These are phyloP conservation scores for Campylomormyrus numenius DNA, from an alignment of 2,113 vertebrate genomes.

Conservation along the genomic window DNA sequence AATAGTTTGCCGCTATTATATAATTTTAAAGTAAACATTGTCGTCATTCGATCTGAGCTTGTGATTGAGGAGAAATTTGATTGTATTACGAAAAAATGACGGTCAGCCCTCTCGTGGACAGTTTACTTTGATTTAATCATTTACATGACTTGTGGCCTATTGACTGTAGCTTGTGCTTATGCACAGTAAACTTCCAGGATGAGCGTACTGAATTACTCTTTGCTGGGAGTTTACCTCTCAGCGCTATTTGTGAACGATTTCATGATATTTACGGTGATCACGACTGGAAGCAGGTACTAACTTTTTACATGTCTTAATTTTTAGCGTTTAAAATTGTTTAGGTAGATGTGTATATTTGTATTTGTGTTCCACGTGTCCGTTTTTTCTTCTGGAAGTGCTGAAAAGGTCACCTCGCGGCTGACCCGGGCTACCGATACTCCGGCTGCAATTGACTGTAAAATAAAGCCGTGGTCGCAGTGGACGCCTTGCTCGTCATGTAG, in stretches of 20 bases:
- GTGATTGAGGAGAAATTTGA: neutral
- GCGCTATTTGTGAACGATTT: constrained; percentile 19
- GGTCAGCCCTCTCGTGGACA: constrained; percentile 13
- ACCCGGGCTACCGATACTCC: constrained; percentile 40
- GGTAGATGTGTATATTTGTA: neutral
- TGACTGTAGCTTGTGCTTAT: constrained; percentile 13
- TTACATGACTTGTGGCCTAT: constrained; percentile 36
- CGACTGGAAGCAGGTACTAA: constrained; percentile 39
- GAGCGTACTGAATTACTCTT: constrained; percentile 20
- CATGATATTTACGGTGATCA: constrained; percentile 22
- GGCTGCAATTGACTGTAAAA: constrained; percentile 61
- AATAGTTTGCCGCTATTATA: neutral
- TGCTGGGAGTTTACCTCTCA: constrained; percentile 32
- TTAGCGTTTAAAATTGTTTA: neutral
- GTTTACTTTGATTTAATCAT: constrained; percentile 58
- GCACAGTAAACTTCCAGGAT: constrained; percentile 31
- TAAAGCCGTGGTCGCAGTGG: constrained; percentile 79
- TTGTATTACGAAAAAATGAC: constrained; percentile 18
- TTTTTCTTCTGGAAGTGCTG: neutral
- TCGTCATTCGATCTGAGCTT: neutral
- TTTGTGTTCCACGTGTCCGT: neutral
- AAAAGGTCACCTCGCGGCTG: constrained; percentile 25
- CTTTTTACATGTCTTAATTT: constrained; percentile 2
- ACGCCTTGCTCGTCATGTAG: constrained; percentile 76
- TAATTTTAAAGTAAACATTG: neutral